These are phyloP conservation scores for Eupithecia pulchellata DNA, from an alignment of 2,888 invertebrate genomes.

Conservation along the genomic window DNA sequence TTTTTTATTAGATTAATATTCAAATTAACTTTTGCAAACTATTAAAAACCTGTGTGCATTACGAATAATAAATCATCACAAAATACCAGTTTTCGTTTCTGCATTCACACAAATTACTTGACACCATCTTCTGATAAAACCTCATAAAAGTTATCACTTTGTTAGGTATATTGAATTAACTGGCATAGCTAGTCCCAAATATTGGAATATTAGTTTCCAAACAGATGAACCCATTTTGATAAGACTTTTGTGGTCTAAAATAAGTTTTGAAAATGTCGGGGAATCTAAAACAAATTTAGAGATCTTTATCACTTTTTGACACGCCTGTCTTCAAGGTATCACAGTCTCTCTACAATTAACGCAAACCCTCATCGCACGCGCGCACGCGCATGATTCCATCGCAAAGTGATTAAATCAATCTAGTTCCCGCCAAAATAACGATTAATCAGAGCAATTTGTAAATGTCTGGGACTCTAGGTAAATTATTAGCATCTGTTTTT, in stretches of 20 bases:
- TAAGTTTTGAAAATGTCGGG: too few relatives aligned
- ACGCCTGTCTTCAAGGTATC: slow-evolving; percentile 14
- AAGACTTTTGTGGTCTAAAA: too few relatives aligned
- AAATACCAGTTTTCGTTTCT: too few relatives aligned
- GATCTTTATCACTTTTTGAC: background rate
- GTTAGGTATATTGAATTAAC: too few relatives aligned
- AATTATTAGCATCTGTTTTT: slow-evolving; percentile 19
- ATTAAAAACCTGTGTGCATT: background rate
- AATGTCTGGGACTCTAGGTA: slow-evolving; percentile 37
- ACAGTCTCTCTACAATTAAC: slow-evolving; percentile 42
- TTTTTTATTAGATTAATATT: background rate
- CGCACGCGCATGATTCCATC: slow-evolving; percentile 40
- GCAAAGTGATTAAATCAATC: slow-evolving; percentile 43
- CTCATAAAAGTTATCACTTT: too few relatives aligned
- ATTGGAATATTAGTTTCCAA: too few relatives aligned
- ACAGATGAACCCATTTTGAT: too few relatives aligned
- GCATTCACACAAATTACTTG: too few relatives aligned
- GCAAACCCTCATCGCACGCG: slow-evolving; percentile 35
- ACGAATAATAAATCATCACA: background rate
- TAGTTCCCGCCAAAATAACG: slow-evolving; percentile 37
- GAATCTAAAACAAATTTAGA: too few relatives aligned
- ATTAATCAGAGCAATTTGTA: slow-evolving; percentile 35
- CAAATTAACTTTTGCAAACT: background rate
- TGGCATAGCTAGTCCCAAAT: too few relatives aligned
- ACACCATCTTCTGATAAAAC: too few relatives aligned